Percentiles rank a stretch among this genome's conserved stretches.
These are phyloP conservation scores for Argyrosomus japonicus DNA, from an alignment of 2,113 vertebrate genomes.

Conservation along the genomic window DNA sequence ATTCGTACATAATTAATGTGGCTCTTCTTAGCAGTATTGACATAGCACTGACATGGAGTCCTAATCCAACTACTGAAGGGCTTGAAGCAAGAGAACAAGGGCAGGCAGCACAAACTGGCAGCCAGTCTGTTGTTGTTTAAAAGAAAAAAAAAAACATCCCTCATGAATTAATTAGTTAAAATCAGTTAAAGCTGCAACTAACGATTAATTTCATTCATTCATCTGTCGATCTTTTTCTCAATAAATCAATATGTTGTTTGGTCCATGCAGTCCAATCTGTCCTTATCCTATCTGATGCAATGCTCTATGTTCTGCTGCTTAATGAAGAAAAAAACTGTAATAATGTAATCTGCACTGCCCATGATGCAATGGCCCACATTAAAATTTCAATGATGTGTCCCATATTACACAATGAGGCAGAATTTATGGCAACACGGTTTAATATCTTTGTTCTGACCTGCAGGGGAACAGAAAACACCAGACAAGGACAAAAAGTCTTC, in stretches of 20 bases:
- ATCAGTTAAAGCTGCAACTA: not conserved
- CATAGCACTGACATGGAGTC: slow-evolving; percentile 48
- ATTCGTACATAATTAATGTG: slow-evolving; percentile 68
- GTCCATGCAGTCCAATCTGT: not conserved
- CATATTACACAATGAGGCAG: slow-evolving; percentile 1
- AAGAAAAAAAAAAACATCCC: not conserved
- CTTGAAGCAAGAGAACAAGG: not conserved
- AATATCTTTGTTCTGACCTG: not conserved
- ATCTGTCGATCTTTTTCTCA: too few relatives aligned
- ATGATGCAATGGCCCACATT: slow-evolving; percentile 23
- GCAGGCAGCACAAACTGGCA: not conserved
- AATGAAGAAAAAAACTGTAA: slow-evolving; percentile 23
- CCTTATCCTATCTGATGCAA: slow-evolving; percentile 9
- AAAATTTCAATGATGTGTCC: not conserved
- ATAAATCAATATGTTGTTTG: too few relatives aligned
- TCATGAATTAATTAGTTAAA: slow-evolving; percentile 6
- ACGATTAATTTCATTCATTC: too few relatives aligned
- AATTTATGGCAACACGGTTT: slow-evolving; percentile 2
- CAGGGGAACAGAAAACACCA: not conserved
- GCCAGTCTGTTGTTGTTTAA: slow-evolving; percentile 11
- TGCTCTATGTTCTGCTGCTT: slow-evolving; percentile 1
- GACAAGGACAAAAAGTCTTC: slow-evolving; percentile 25
- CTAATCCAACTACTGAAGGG: slow-evolving; percentile 25
- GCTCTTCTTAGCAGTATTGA: slow-evolving; percentile 53
- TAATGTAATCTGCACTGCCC: slow-evolving; percentile 9